Evolutionary conservation across 2,113 vertebrate genomes (phyloP).

Genomic region (Mola mola): DNA sequence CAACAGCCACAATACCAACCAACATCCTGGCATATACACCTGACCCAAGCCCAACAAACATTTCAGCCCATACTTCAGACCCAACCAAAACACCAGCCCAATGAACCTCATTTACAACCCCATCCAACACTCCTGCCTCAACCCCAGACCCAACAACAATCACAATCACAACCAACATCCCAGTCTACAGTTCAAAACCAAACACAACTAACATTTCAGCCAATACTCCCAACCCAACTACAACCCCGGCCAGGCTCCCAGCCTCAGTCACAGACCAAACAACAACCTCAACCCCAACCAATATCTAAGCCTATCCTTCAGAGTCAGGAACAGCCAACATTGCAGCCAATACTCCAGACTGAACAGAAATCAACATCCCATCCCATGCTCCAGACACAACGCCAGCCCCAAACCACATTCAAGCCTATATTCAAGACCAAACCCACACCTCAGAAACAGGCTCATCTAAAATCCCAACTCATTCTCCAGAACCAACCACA

Average conservation of each 20-base stretch:
- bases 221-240: not conserved
- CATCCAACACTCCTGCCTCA: not conserved
- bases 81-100: constrained; percentile 6
- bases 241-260: too few relatives aligned
- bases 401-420: not conserved
- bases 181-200: not conserved
- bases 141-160: not conserved
- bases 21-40: not conserved
- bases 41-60: constrained; percentile 1
- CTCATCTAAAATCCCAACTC: too few relatives aligned
- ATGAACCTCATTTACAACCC: not conserved
- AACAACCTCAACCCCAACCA: too few relatives aligned
- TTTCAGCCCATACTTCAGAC: not conserved
- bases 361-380: not conserved
- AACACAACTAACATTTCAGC: not conserved
- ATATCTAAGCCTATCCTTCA: not conserved
- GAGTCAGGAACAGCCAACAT: not conserved
- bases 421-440: not conserved
- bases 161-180: not conserved
- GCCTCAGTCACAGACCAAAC: too few relatives aligned
- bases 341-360: not conserved
- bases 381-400: too few relatives aligned
- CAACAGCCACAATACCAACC: not conserved
- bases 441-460: too few relatives aligned
- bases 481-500: not conserved